These are phyloP conservation scores for Taenaris catops DNA, from an alignment of 2,888 invertebrate species.

Conservation along the genomic window DNA sequence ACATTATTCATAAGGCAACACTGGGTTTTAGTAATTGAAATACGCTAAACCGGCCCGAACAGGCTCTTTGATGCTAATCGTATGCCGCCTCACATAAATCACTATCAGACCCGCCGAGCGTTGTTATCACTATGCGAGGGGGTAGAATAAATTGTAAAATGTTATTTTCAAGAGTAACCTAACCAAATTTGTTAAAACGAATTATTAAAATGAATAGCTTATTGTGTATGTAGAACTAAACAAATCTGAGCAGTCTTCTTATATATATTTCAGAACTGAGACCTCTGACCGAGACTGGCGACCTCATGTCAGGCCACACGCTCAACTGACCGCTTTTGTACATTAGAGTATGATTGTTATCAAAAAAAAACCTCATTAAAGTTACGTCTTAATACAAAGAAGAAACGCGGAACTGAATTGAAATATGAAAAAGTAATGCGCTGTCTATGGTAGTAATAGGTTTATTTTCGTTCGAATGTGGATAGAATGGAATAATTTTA, in stretches of 20 bases:
- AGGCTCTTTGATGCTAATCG: slow-evolving; percentile 53
- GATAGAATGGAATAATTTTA: slow-evolving; percentile 32
- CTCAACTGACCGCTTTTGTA: slow-evolving; percentile 50
- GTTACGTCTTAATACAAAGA: slow-evolving; percentile 38
- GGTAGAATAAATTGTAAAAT: no score
- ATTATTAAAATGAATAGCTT: no score
- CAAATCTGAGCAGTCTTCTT: no score
- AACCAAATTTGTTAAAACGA: no score
- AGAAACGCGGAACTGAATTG: slow-evolving; percentile 28
- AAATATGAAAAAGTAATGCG: slow-evolving; percentile 9
- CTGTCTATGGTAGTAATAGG: slow-evolving; percentile 18
- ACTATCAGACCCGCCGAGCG: slow-evolving; percentile 35
- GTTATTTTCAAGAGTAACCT: no score
- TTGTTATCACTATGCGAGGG: slow-evolving; percentile 18
- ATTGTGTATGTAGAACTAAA: no score
- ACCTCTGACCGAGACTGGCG: no score
- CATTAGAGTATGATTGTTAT: slow-evolving; percentile 44
- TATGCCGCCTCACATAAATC: slow-evolving; percentile 48
- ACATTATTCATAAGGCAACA: slow-evolving; percentile 46
- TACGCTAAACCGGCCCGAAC: slow-evolving; percentile 40
- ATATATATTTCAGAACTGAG: no score
- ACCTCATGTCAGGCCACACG: slow-evolving; percentile 38
- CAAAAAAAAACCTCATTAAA: slow-evolving; percentile 44
- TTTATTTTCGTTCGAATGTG: slow-evolving; percentile 47
- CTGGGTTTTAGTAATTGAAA: slow-evolving; percentile 47